These are phyloP conservation scores for Hydractinia echinata DNA, from an alignment of 30 jellyfish, hydroid and myxozoan genomes.

Conservation along the genomic window DNA sequence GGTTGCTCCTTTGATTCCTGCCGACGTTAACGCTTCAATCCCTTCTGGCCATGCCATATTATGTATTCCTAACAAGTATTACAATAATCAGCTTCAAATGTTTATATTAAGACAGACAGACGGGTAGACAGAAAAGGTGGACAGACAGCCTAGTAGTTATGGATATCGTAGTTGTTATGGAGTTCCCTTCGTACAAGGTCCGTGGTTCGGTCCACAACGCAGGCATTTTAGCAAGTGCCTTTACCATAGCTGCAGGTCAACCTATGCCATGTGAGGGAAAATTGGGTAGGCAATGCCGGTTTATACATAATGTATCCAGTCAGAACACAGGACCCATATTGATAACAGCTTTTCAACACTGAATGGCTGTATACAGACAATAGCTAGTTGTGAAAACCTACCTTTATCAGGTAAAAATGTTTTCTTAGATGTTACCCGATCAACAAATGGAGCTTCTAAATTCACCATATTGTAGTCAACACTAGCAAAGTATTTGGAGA, in stretches of 20 bases:
- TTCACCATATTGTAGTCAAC: conserved; percentile 28
- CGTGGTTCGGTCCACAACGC: too few species aligned
- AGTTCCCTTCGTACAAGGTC: too few species aligned
- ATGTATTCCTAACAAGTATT: conserved; percentile 4
- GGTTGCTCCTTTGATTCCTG: conserved; percentile 55
- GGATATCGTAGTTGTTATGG: too few species aligned
- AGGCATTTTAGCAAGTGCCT: too few species aligned
- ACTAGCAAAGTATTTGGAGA: conserved; percentile 17
- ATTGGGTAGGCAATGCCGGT: too few species aligned
- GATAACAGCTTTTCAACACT: too few species aligned
- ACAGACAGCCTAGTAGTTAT: background rate
- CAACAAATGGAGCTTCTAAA: conserved; percentile 33
- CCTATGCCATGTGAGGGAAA: too few species aligned
- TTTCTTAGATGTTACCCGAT: background rate
- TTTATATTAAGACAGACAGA: background rate
- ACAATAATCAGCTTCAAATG: background rate
- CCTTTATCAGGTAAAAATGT: conserved; percentile 29
- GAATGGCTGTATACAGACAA: background rate
- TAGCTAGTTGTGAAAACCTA: background rate
- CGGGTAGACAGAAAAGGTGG: background rate
- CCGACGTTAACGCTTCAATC: conserved; percentile 54
- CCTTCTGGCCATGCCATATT: conserved; percentile 48
- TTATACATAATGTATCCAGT: too few species aligned
- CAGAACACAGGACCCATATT: too few species aligned
- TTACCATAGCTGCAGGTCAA: too few species aligned